These are phyloP conservation scores for Lordiphosa collinella DNA, from an alignment of 1,140 invertebrate genomes.

Conservation along the genomic window DNA sequence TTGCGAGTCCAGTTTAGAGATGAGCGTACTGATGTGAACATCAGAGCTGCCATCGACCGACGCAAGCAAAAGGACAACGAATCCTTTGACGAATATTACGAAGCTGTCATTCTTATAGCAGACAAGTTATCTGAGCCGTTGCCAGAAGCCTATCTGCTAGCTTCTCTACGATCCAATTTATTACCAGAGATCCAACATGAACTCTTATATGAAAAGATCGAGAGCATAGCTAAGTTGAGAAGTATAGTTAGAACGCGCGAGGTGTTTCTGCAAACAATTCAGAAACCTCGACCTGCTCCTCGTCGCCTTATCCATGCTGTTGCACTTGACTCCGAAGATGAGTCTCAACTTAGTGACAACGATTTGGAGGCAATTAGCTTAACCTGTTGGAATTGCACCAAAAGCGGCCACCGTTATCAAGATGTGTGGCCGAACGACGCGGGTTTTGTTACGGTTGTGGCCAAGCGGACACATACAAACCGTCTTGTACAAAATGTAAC, in stretches of 20 bases:
- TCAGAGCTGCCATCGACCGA: slow-evolving; percentile 6
- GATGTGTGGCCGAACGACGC: not conserved
- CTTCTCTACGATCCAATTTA: too few relatives aligned
- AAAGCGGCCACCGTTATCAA: slow-evolving; percentile 2
- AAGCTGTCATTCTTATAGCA: not conserved
- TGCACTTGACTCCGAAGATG: not conserved
- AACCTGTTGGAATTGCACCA: not conserved
- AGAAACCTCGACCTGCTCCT: not conserved
- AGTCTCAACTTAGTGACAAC: not conserved
- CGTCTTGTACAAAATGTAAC: not conserved
- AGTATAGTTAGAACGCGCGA: too few relatives aligned
- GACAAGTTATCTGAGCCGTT: not conserved
- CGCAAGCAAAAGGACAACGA: slow-evolving; percentile 8
- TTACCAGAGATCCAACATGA: too few relatives aligned
- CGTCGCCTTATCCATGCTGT: not conserved
- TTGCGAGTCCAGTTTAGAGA: too few relatives aligned
- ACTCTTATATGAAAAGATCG: too few relatives aligned
- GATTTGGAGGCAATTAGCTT: not conserved
- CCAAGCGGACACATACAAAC: not conserved
- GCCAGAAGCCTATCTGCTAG: not conserved
- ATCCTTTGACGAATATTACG: slow-evolving; percentile 9
- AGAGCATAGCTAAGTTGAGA: too few relatives aligned
- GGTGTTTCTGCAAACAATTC: not conserved
- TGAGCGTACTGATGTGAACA: too few relatives aligned
- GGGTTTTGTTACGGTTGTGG: slow-evolving; percentile 1